phyloP scores from a whole-genome alignment of 2,113 vertebrate genomes.

The Lampris incognitus region DNA sequence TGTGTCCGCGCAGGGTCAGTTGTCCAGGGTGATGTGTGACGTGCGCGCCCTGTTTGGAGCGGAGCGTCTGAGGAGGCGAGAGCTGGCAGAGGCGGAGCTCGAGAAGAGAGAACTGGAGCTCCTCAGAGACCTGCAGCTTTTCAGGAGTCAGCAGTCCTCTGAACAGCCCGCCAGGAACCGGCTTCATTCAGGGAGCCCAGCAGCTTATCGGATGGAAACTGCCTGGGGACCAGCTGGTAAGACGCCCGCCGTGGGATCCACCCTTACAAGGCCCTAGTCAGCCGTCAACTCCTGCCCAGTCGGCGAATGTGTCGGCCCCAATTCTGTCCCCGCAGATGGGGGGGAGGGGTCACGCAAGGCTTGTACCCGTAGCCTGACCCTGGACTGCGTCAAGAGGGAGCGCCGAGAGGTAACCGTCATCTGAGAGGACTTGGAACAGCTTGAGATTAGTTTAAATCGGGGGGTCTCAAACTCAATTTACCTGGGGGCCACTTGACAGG shows the following conservation, averaged over 20 bases:
- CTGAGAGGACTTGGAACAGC: conserved; percentile 55
- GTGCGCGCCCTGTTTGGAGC: conserved; percentile 84
- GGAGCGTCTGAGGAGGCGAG: conserved; percentile 86
- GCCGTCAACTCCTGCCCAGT: conserved; percentile 52
- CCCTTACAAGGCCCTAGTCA: conserved; percentile 52
- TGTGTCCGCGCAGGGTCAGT: conserved; percentile 81
- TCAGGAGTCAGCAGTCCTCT: conserved; percentile 50
- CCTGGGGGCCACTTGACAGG: no score
- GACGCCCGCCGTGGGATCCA: conserved; percentile 59
- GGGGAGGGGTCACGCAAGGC: conserved; percentile 74
- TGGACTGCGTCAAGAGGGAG: conserved; percentile 88
- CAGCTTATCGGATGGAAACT: conserved; percentile 37
- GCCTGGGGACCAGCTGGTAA: background rate
- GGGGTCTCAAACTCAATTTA: background rate
- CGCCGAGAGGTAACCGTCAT: conserved; percentile 87
- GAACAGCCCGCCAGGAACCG: conserved; percentile 35
- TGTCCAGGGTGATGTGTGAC: conserved; percentile 88
- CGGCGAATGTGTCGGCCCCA: conserved; percentile 2
- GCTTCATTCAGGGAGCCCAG: conserved; percentile 44
- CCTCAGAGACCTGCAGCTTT: conserved; percentile 82
- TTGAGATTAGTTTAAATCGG: background rate
- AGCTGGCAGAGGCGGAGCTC: conserved; percentile 87
- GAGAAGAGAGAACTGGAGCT: conserved; percentile 89
- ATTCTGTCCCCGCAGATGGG: conserved; percentile 56
- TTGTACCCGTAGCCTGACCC: conserved; percentile 75